Evolutionary conservation across 2,888 invertebrate genomes (phyloP).

Genomic region (Perizoma flavofasciatum): DNA sequence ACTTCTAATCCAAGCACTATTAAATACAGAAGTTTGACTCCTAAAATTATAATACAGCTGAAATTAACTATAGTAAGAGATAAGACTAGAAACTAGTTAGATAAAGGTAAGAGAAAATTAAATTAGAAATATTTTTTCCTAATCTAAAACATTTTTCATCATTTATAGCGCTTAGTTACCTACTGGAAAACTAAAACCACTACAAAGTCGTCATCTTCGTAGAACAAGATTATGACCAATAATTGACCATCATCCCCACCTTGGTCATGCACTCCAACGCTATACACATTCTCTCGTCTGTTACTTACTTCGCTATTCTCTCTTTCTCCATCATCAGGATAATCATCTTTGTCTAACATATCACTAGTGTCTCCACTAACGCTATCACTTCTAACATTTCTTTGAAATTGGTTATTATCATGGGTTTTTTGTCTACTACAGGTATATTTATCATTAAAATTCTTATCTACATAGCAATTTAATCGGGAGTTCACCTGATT

Average conservation of each 20-base stretch:
- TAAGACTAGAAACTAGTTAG: constrained; percentile 36
- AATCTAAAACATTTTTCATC: constrained; percentile 27
- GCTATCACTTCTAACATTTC: constrained; percentile 24
- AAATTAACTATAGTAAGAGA: constrained; percentile 18
- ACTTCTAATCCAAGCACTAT: constrained; percentile 10
- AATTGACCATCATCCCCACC: constrained; percentile 64
- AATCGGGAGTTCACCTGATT: constrained; percentile 19
- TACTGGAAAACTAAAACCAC: constrained; percentile 56
- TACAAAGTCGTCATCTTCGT: constrained; percentile 54
- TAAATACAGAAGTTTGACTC: constrained; percentile 39
- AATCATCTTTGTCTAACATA: constrained; percentile 30
- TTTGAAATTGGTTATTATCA: constrained; percentile 25
- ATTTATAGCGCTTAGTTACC: constrained; percentile 35
- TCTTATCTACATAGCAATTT: constrained; percentile 23
- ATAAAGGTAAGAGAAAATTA: constrained; percentile 33
- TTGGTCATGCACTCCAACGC: constrained; percentile 47
- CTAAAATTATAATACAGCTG: constrained; percentile 31
- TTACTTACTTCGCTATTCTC: constrained; percentile 55
- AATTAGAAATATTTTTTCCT: constrained; percentile 32
- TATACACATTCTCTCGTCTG: constrained; percentile 60
- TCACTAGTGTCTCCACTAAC: constrained; percentile 30
- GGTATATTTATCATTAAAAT: constrained; percentile 25
- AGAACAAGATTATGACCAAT: constrained; percentile 66
- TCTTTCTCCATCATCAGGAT: constrained; percentile 44
- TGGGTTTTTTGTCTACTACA: constrained; percentile 17